phyloP scores from a whole-genome alignment of 2,113 vertebrate genomes.

The Melanocharis versteri region DNA sequence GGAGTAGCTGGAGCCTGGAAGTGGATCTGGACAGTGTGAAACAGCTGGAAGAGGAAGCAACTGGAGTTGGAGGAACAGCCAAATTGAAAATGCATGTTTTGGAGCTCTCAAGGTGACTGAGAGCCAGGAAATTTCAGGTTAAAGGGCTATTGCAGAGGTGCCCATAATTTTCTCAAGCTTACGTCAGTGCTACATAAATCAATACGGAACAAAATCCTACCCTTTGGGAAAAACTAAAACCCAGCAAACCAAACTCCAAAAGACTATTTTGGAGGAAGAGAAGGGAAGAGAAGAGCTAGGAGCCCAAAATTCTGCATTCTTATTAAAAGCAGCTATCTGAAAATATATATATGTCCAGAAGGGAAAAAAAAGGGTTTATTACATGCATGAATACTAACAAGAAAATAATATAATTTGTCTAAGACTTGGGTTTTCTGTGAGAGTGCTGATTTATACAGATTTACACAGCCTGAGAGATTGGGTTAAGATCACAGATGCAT shows the following conservation, averaged over 20 bases:
- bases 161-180: background rate
- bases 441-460: background rate
- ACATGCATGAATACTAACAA: background rate
- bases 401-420: background rate
- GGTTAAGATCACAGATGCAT: background rate
- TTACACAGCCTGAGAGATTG: background rate
- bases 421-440: background rate
- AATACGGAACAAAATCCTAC: rapidly evolving
- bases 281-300: background rate
- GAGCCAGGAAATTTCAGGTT: background rate
- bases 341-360: background rate
- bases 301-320: background rate
- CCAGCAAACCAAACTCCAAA: background rate
- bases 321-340: background rate
- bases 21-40: background rate
- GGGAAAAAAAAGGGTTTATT: background rate
- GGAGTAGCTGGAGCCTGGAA: background rate
- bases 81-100: rapidly evolving
- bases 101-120: background rate
- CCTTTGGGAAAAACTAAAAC: background rate
- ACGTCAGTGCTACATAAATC: background rate
- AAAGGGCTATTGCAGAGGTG: background rate
- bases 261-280: background rate
- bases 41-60: background rate
- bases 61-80: background rate